Percentiles rank a stretch among this genome's conserved stretches.
phyloP scores from a whole-genome alignment of 2,888 invertebrate genomes.

The Papilio demoleus region DNA sequence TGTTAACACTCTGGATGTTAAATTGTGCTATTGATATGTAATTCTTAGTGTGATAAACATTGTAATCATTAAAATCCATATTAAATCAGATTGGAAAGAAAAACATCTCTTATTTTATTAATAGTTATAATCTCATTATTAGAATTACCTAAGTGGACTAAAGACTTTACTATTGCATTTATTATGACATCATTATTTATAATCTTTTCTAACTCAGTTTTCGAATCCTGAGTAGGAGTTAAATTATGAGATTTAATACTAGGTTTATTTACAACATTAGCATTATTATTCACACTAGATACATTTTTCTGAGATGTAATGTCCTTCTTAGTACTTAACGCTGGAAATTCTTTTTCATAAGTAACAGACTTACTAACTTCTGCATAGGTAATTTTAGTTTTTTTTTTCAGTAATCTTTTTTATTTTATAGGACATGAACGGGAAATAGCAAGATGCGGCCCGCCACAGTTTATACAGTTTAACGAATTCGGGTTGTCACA shows the following conservation, averaged over 20 bases:
- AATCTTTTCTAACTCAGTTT: too few relatives aligned
- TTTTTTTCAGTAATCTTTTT: background rate
- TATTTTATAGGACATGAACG: slow-evolving; percentile 4
- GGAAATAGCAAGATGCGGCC: slow-evolving; percentile 13
- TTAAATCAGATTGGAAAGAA: background rate
- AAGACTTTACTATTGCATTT: too few relatives aligned
- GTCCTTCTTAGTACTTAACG: too few relatives aligned
- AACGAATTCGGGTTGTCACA: background rate
- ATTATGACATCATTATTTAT: background rate
- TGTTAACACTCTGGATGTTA: slow-evolving; percentile 26
- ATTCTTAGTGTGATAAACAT: too few relatives aligned
- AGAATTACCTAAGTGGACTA: too few relatives aligned
- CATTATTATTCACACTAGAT: background rate
- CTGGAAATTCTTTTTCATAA: background rate
- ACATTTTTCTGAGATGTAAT: too few relatives aligned
- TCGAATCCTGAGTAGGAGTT: too few relatives aligned
- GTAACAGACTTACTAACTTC: background rate
- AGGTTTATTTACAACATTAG: background rate
- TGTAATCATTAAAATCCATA: background rate
- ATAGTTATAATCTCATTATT: too few relatives aligned
- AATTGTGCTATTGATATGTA: too few relatives aligned
- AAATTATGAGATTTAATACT: background rate
- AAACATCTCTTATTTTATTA: background rate
- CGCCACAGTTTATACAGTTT: slow-evolving; percentile 1
- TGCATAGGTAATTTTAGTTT: slow-evolving; percentile 7